Conservation (phyloP, 2,888 invertebrate genomes). For the Acheta domesticus region DNA sequence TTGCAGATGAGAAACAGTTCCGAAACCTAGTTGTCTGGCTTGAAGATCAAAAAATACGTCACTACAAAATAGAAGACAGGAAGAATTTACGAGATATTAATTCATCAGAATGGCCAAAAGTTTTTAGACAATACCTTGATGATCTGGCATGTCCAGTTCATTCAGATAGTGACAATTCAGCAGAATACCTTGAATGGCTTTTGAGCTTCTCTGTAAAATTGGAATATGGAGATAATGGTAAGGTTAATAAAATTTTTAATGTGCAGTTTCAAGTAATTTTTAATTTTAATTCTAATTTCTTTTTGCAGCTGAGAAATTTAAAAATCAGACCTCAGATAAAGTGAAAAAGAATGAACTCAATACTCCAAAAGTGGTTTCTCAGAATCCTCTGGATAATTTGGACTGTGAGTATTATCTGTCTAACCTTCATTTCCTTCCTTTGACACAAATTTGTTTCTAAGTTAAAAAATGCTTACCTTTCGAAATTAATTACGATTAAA, state of each 20-base stretch:
- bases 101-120: conserved; percentile 64
- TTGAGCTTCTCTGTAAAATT: conserved; percentile 77
- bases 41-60: conserved; percentile 89
- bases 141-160: conserved; percentile 71
- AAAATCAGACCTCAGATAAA: conserved; percentile 61
- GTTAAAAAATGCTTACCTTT: too few species aligned
- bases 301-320: conserved; percentile 66
- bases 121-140: conserved; percentile 68
- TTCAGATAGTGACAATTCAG: conserved; percentile 53
- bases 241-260: conserved; percentile 37
- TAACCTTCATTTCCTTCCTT: background rate
- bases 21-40: conserved; percentile 82
- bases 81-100: conserved; percentile 66
- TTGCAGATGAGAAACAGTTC: conserved; percentile 74
- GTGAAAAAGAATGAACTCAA: conserved; percentile 54
- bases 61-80: conserved; percentile 79
- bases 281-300: conserved; percentile 32
- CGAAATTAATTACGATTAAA: too few species aligned
- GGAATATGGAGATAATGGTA: conserved; percentile 79
- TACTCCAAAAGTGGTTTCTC: conserved; percentile 70
- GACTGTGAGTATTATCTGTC: conserved; percentile 64
- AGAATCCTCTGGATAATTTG: conserved; percentile 80
- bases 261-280: background rate
- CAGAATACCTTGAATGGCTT: conserved; percentile 81
- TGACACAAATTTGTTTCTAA: background rate